These are phyloP conservation scores for Pedetes capensis DNA, from an alignment of 2,113 vertebrate genomes.

Conservation along the genomic window DNA sequence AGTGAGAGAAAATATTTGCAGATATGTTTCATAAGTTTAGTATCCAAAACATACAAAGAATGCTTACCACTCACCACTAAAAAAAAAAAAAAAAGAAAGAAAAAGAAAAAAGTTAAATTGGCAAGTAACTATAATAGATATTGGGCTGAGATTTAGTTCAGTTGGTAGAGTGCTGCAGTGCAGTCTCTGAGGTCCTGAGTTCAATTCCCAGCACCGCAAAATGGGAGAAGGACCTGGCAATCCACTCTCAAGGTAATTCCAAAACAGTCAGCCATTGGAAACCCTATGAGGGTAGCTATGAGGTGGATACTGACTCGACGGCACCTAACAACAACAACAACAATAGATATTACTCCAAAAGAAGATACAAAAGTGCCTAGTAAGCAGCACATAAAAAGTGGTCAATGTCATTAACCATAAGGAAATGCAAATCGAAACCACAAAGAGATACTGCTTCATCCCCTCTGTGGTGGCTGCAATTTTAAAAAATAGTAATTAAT, in stretches of 20 bases:
- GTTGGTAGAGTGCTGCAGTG: too few species aligned
- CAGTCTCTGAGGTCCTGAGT: too few species aligned
- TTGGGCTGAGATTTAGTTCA: too few species aligned
- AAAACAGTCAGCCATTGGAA: too few species aligned
- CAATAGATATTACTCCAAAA: slow-evolving; percentile 15
- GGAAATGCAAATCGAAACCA: not conserved
- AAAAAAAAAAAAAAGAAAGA: not conserved
- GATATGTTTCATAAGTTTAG: not conserved
- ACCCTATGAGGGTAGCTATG: too few species aligned
- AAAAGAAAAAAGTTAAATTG: not conserved
- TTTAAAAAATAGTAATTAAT: not conserved
- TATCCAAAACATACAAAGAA: not conserved
- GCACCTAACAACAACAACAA: too few species aligned
- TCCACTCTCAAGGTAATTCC: too few species aligned
- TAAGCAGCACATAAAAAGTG: not conserved
- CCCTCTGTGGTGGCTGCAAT: not conserved
- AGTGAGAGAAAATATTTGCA: not conserved
- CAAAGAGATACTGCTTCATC: not conserved
- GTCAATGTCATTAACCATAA: not conserved
- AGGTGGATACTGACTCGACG: too few species aligned
- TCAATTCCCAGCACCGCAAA: too few species aligned
- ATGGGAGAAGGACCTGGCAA: too few species aligned
- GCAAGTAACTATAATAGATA: not conserved
- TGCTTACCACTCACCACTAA: not conserved
- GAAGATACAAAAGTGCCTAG: not conserved